Evolutionary conservation across 2,113 vertebrate genomes (phyloP).

Genomic region (Ariopsis seemanni): DNA sequence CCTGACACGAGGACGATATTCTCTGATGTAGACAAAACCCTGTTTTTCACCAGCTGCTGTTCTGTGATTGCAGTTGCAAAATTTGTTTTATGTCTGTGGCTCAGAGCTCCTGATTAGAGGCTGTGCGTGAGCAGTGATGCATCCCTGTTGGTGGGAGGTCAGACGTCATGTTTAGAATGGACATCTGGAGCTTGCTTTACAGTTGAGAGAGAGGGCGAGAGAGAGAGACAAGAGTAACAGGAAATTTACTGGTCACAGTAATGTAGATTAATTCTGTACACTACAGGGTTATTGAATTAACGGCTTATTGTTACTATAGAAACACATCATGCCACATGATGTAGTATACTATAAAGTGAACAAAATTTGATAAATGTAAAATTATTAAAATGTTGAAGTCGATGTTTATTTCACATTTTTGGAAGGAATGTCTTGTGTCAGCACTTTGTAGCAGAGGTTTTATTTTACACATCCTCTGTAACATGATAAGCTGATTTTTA

Average conservation of each 20-base stretch:
- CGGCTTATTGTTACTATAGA: background rate
- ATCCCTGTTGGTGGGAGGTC: conserved; percentile 35
- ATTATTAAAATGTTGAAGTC: no score
- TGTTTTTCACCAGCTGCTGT: conserved; percentile 25
- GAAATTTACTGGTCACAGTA: background rate
- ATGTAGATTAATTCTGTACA: background rate
- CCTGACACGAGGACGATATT: background rate
- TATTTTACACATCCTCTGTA: background rate
- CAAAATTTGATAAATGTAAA: background rate
- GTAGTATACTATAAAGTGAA: background rate
- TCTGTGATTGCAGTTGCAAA: conserved; percentile 35
- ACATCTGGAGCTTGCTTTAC: conserved; percentile 3
- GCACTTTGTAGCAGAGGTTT: background rate
- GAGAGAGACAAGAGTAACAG: background rate
- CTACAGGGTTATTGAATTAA: background rate
- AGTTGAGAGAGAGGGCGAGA: background rate
- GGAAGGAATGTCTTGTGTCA: background rate
- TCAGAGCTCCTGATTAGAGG: conserved; percentile 46
- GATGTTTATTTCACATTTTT: background rate
- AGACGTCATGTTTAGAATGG: conserved; percentile 21
- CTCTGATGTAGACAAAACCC: conserved; percentile 29
- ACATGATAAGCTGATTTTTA: background rate
- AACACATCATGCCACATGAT: background rate
- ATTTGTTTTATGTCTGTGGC: conserved; percentile 46
- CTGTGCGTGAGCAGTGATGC: conserved; percentile 7